phyloP scores from a whole-genome alignment of 2,113 vertebrate genomes.

The Xiphorhynchus elegans region DNA sequence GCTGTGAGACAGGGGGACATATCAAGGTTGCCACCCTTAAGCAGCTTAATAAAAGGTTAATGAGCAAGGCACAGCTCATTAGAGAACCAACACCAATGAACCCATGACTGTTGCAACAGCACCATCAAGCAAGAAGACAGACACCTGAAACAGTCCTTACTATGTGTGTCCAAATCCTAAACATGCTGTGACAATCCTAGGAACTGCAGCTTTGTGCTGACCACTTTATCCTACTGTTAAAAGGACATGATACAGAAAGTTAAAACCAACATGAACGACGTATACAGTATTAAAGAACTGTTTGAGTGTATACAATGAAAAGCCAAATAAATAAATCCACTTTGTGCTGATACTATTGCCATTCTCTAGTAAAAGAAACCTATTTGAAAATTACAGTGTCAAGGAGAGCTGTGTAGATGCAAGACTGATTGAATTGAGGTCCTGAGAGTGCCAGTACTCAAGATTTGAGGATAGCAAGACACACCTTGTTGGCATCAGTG shows the following conservation, averaged over 20 bases:
- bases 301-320: background rate
- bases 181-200: fast-evolving
- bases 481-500: background rate
- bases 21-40: background rate
- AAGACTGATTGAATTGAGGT: background rate
- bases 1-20: background rate
- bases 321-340: background rate
- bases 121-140: background rate
- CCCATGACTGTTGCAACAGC: background rate
- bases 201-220: background rate
- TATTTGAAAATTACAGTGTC: background rate
- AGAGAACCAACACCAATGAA: background rate
- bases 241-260: background rate
- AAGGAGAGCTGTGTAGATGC: background rate
- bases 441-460: background rate
- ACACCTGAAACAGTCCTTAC: background rate
- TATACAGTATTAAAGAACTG: background rate
- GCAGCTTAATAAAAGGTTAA: background rate
- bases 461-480: background rate
- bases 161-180: background rate
- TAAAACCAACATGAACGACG: background rate
- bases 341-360: background rate
- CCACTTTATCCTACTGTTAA: background rate
- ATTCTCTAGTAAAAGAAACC: background rate
- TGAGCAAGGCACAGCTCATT: background rate